Percentiles rank a stretch among this genome's conserved stretches.
Conservation (phyloP, 2,797 vertebrate genomes). For the Manis crassicaudata region DNA sequence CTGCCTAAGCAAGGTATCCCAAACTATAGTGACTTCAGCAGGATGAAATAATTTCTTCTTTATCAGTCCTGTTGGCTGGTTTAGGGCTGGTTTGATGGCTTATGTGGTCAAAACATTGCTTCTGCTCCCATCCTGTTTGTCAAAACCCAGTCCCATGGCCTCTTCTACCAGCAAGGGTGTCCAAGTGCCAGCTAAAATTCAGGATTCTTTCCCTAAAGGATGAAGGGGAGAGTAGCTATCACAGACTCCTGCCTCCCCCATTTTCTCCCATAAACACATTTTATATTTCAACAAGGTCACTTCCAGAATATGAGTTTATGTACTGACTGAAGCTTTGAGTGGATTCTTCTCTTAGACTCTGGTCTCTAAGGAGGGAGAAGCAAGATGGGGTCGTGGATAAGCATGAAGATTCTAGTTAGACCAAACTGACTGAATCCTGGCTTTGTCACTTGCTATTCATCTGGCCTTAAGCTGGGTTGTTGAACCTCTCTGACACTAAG, state of each 20-base stretch:
- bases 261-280: neutral
- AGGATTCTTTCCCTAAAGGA: neutral
- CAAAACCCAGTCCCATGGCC: neutral
- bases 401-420: neutral
- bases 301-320: neutral
- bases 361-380: neutral
- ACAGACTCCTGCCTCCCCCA: fast-evolving
- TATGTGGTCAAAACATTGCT: neutral
- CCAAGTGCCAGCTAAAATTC: neutral
- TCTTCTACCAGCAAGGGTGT: neutral
- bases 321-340: neutral
- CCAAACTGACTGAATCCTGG: neutral
- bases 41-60: neutral
- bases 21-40: neutral
- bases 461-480: neutral
- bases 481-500: neutral
- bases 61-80: neutral
- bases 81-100: neutral
- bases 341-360: neutral
- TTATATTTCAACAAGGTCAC: neutral
- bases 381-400: neutral
- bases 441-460: neutral
- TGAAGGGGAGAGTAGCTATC: neutral
- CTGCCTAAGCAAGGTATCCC: neutral
- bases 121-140: neutral